Conservation (phyloP, 2,113 vertebrate genomes). For the Ammospiza nelsoni region DNA sequence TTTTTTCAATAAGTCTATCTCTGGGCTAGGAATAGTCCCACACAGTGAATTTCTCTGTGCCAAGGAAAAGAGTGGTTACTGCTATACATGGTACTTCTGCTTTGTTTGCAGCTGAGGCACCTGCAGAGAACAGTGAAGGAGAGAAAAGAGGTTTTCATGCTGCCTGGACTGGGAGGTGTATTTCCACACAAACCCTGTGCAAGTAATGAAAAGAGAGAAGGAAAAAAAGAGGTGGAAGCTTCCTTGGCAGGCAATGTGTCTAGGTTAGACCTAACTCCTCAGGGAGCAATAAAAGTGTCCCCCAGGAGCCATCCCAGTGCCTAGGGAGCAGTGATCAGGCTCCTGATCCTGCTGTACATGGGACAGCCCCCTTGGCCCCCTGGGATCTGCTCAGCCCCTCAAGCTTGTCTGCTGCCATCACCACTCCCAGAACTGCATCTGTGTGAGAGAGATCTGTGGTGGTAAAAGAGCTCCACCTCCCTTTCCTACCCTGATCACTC, state of each 20-base stretch:
- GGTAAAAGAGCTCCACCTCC: not conserved
- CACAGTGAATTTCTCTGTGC: not conserved
- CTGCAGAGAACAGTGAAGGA: not conserved
- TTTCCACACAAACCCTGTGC: not conserved
- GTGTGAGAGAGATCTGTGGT: not conserved
- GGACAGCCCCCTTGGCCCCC: not conserved
- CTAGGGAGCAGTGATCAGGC: not conserved
- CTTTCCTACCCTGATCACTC: not conserved
- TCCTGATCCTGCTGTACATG: not conserved
- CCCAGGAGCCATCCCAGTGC: not conserved
- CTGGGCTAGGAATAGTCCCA: not conserved
- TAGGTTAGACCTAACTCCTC: not conserved
- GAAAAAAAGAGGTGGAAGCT: not conserved
- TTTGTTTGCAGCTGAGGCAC: not conserved
- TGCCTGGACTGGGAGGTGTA: not conserved
- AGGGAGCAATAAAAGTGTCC: not conserved
- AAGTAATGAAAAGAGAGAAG: not conserved
- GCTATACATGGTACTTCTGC: not conserved
- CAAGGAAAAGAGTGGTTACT: not conserved
- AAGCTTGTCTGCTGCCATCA: not conserved
- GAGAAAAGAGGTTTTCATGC: not conserved
- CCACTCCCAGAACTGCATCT: rapidly evolving
- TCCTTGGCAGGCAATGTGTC: not conserved
- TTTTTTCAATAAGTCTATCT: not conserved
- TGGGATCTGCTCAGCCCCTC: not conserved